phyloP scores from a whole-genome alignment of 2,888 invertebrate species.

The Craniophora ligustri region DNA sequence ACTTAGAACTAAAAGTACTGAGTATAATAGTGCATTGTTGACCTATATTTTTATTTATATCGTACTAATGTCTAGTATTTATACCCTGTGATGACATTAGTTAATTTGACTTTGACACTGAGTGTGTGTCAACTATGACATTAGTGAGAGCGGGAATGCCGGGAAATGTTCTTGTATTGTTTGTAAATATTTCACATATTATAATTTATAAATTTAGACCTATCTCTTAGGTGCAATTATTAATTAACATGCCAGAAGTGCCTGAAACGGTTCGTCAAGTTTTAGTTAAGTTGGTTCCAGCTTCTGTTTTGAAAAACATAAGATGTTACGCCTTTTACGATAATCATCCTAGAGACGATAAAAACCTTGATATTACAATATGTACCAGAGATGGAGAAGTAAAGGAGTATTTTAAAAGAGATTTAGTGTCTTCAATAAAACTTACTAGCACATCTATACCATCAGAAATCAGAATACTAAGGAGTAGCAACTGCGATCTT shows the following conservation, averaged over 20 bases:
- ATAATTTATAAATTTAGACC: no score
- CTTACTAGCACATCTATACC: slow-evolving; percentile 51
- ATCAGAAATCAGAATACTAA: slow-evolving; percentile 65
- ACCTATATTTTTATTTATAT: no score
- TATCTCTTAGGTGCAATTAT: no score
- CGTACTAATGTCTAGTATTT: no score
- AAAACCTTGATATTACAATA: slow-evolving; percentile 70
- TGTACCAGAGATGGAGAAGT: slow-evolving; percentile 73
- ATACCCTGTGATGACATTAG: no score
- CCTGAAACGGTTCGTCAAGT: slow-evolving; percentile 63
- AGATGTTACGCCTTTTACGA: slow-evolving; percentile 76
- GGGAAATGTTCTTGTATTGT: no score
- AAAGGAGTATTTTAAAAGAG: slow-evolving; percentile 72
- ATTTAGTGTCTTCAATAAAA: slow-evolving; percentile 61
- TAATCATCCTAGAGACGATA: slow-evolving; percentile 71
- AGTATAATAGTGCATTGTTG: no score
- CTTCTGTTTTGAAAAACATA: slow-evolving; percentile 65
- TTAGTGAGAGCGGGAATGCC: no score
- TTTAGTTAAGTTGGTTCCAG: slow-evolving; percentile 67
- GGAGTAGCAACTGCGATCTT: slow-evolving; percentile 69
- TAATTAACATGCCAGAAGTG: slow-evolving; percentile 28
- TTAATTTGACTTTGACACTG: no score
- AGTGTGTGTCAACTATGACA: no score
- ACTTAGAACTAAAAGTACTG: no score
- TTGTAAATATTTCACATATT: no score